These are phyloP conservation scores for Heliconius ethilla DNA, from an alignment of 2,888 invertebrate genomes.

Conservation along the genomic window DNA sequence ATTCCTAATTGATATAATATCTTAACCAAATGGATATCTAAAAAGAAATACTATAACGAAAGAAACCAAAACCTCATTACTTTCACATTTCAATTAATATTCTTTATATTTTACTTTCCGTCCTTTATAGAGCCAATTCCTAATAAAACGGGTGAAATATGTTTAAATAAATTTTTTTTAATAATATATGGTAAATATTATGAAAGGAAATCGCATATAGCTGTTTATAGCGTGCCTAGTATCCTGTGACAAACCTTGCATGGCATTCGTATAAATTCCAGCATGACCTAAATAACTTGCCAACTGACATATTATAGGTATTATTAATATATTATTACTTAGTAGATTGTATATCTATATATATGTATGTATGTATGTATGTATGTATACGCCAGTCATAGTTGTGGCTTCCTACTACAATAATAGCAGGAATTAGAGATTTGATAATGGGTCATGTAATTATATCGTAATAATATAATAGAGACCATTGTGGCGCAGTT, in stretches of 20 bases:
- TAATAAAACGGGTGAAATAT: neutral
- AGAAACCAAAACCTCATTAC: too few species aligned
- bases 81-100: too few species aligned
- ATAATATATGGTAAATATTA: neutral
- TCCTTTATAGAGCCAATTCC: neutral
- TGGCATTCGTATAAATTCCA: slow-evolving; percentile 5
- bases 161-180: neutral
- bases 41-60: too few species aligned
- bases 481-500: too few species aligned
- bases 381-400: neutral
- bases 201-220: slow-evolving; percentile 2
- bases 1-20: too few species aligned
- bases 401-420: slow-evolving; percentile 19
- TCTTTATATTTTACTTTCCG: too few species aligned
- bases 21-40: too few species aligned
- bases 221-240: neutral
- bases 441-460: neutral
- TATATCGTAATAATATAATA: neutral
- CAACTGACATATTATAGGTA: neutral
- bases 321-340: neutral
- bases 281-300: slow-evolving; percentile 9
- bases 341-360: neutral
- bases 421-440: slow-evolving; percentile 5
- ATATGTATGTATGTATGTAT: neutral
- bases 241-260: slow-evolving; percentile 10